Evolutionary conservation across 2,113 vertebrate genomes (phyloP).

Genomic region (Atherinomorus stipes): DNA sequence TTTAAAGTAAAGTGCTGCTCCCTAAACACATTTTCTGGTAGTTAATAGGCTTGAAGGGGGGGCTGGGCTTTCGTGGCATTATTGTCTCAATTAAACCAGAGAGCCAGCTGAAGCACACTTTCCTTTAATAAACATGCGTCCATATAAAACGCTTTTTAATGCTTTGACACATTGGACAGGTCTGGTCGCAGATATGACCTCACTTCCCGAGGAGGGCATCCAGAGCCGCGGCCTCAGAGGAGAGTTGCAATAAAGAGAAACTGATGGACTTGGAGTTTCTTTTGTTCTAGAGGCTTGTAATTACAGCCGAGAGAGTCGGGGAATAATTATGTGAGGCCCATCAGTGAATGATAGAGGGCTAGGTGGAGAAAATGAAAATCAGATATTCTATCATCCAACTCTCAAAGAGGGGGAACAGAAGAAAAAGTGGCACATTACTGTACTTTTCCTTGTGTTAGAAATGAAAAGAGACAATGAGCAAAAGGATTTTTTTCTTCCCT

Average conservation of each 20-base stretch:
- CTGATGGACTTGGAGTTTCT: slow-evolving; percentile 55
- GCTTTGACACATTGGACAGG: slow-evolving; percentile 12
- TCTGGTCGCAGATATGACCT: slow-evolving; percentile 22
- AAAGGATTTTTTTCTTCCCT: slow-evolving; percentile 7
- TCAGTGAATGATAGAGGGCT: slow-evolving; percentile 43
- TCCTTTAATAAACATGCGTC: slow-evolving; percentile 18
- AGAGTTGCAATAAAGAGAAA: slow-evolving; percentile 53
- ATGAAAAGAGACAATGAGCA: slow-evolving; percentile 30
- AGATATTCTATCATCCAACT: slow-evolving; percentile 47
- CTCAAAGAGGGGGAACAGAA: slow-evolving; percentile 23
- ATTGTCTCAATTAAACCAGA: slow-evolving; percentile 47
- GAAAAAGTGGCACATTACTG: slow-evolving; percentile 25
- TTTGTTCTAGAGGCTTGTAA: slow-evolving; percentile 60
- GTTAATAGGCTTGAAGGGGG: slow-evolving; percentile 27
- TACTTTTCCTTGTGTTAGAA: neutral
- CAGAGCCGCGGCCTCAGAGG: slow-evolving; percentile 26
- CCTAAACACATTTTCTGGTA: slow-evolving; percentile 10
- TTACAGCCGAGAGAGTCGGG: slow-evolving; percentile 51
- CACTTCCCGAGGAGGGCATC: slow-evolving; percentile 42
- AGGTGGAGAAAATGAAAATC: slow-evolving; percentile 65
- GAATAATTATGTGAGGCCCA: slow-evolving; percentile 57
- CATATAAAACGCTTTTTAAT: slow-evolving; percentile 32
- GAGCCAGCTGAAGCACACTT: slow-evolving; percentile 11
- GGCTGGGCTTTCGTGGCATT: neutral
- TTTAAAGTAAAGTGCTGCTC: slow-evolving; percentile 26